Base-by-base conservation (phyloP, 2,888 invertebrate genomes). In the Seira sanloemensis region DNA sequence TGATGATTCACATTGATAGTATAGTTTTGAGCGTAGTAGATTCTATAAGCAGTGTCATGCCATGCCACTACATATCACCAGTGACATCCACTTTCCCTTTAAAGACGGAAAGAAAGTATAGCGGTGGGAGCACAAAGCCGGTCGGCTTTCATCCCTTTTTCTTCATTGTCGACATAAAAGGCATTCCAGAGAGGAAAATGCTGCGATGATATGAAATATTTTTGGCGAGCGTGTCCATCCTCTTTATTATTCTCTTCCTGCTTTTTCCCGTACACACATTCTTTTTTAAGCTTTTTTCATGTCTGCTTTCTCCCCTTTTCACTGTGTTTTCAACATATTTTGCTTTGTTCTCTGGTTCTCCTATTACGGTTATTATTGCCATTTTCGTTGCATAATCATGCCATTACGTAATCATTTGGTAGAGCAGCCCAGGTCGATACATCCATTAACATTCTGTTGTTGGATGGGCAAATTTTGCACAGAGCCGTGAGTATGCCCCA, bases 1-100 rank as follows among this genome's bases (percentile, higher is more conserved):
- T n/a, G 18, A n/a, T 9, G 58, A n/a, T 7, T 18, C n/a, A 58
- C 2, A 58, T n/a, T n/a, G n/a, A n/a, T n/a, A n/a, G 37, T 37
- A 37, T 7, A 37, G 37, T 7, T 7, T 58, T 16, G 58, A 12
- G 58, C 16, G 12, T 37, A 37, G 37, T 37, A 12, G 12, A 37
- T 37, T 7, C 37, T 37, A n/a, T 58, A n/a, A n/a, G 58, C 58
- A 18, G n/a, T 58, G 58, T 58, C 58, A 58, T 58, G 58, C 58
- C n/a, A 58, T 58, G 58, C 58, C 58, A 58, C 58, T 58, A 58
- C 58, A 58, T 58, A 58, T 58, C 58, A 58, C n/a, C n/a, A 58
- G 58, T 58, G 58, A 58, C 58, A 58, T 58, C 58, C 58, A 58
- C 58, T 58, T n/a, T 58, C n/a, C 58, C 58, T 18, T 58, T 37